Conservation (phyloP, 2,113 vertebrate genomes). For the Rhagologus leucostigma region DNA sequence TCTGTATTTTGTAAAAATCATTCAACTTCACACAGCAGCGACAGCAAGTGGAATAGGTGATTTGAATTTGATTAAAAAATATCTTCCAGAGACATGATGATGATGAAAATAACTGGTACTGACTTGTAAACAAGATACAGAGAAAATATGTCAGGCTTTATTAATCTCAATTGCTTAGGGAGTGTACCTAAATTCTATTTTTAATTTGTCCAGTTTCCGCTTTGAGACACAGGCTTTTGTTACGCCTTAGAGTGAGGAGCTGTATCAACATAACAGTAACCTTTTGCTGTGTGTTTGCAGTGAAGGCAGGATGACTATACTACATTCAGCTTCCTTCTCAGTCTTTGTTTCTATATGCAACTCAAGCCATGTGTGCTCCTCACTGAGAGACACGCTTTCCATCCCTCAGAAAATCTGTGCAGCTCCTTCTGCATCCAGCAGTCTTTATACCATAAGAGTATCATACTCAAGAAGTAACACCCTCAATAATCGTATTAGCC, state of each 20-base stretch:
- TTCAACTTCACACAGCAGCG: not conserved
- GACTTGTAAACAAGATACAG: not conserved
- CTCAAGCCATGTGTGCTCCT: not conserved
- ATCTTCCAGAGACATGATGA: not conserved
- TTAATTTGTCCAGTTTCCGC: not conserved
- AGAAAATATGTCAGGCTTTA: not conserved
- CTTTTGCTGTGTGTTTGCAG: not conserved
- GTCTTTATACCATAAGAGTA: not conserved
- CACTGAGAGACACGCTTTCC: not conserved
- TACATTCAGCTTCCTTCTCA: not conserved
- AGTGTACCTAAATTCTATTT: not conserved
- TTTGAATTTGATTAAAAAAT: not conserved
- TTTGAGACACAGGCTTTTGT: not conserved
- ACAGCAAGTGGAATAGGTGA: not conserved
- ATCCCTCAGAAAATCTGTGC: not conserved
- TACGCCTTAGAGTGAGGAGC: not conserved
- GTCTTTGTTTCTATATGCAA: not conserved
- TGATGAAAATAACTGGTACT: not conserved
- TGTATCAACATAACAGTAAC: not conserved
- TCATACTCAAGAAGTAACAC: not conserved
- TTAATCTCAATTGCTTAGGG: not conserved
- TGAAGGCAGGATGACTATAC: not conserved
- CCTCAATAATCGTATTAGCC: not conserved
- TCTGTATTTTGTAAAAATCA: not conserved
- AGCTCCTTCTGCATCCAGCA: not conserved